These are phyloP conservation scores for Anguilla japonica DNA, from an alignment of 2,113 vertebrate genomes.

Conservation along the genomic window DNA sequence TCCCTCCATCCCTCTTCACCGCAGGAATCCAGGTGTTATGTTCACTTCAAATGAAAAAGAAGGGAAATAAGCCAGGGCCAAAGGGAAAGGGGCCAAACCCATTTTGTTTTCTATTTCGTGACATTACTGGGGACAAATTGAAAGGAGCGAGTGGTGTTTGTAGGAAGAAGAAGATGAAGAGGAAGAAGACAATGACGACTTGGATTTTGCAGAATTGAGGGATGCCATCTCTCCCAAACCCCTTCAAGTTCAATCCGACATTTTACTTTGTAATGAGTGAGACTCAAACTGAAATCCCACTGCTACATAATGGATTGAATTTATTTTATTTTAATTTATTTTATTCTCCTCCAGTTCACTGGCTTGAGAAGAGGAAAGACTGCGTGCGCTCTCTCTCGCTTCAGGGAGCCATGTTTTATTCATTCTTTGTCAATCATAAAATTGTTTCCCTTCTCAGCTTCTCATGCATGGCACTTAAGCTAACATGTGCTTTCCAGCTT, in stretches of 20 bases:
- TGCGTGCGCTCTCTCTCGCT: conserved; percentile 10
- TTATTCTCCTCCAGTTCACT: conserved; percentile 21
- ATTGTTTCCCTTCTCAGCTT: neutral
- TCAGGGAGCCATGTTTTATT: conserved; percentile 16
- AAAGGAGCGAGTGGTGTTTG: neutral
- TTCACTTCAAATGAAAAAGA: no score
- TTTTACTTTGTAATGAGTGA: conserved; percentile 46
- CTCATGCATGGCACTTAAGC: neutral
- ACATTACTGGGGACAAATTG: neutral
- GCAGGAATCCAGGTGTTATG: neutral
- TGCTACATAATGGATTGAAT: conserved; percentile 30
- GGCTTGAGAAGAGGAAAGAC: conserved; percentile 6
- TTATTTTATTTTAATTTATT: conserved; percentile 15
- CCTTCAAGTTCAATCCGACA: conserved; percentile 12
- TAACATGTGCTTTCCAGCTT: neutral
- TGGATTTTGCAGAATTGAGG: neutral
- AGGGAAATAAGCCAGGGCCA: no score
- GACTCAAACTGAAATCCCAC: conserved; percentile 31
- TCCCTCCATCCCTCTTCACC: neutral
- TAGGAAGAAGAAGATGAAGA: neutral
- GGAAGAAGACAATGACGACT: neutral
- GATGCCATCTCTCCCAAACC: neutral
- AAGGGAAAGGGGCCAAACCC: no score
- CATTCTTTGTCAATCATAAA: neutral
- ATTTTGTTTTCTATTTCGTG: neutral